Conservation (phyloP, 2,797 vertebrate species). For the Halcyon leucocephala region DNA sequence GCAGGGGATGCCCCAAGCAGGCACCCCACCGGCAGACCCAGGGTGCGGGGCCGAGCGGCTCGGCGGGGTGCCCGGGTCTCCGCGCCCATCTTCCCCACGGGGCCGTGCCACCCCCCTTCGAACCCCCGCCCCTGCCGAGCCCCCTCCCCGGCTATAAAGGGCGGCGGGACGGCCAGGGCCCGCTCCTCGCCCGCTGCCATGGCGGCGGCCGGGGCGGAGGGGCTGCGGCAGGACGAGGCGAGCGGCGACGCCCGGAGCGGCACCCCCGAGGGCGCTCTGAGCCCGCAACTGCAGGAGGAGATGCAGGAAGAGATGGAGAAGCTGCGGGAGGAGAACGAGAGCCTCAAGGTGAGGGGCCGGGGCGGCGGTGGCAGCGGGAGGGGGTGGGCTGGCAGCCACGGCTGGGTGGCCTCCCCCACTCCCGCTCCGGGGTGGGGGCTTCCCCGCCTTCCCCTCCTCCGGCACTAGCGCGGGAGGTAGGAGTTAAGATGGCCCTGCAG, state of each 20-base stretch:
- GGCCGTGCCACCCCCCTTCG: background rate
- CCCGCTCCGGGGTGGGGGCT: background rate
- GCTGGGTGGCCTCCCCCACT: fast-evolving
- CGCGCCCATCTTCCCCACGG: background rate
- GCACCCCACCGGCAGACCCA: background rate
- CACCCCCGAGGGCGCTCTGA: slow-evolving; percentile 64
- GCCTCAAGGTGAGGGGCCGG: slow-evolving; percentile 87
- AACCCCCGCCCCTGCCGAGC: background rate
- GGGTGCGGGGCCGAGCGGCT: background rate
- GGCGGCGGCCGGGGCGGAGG: slow-evolving; percentile 48
- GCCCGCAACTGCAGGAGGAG: slow-evolving; percentile 79
- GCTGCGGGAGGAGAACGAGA: slow-evolving; percentile 92
- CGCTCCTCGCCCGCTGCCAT: slow-evolving; percentile 32
- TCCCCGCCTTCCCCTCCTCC: background rate
- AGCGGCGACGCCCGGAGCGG: slow-evolving; percentile 73
- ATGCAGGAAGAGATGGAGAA: slow-evolving; percentile 90
- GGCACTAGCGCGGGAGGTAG: background rate
- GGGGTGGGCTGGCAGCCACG: background rate
- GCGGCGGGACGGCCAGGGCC: background rate
- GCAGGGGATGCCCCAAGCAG: background rate
- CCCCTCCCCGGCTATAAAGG: slow-evolving; percentile 12
- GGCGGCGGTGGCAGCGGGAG: fast-evolving
- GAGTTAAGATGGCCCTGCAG: background rate
- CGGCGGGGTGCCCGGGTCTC: background rate
- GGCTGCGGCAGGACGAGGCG: slow-evolving; percentile 66